Base-by-base conservation (phyloP, 2,113 vertebrate species). In the Ptilonorhynchus violaceus region DNA sequence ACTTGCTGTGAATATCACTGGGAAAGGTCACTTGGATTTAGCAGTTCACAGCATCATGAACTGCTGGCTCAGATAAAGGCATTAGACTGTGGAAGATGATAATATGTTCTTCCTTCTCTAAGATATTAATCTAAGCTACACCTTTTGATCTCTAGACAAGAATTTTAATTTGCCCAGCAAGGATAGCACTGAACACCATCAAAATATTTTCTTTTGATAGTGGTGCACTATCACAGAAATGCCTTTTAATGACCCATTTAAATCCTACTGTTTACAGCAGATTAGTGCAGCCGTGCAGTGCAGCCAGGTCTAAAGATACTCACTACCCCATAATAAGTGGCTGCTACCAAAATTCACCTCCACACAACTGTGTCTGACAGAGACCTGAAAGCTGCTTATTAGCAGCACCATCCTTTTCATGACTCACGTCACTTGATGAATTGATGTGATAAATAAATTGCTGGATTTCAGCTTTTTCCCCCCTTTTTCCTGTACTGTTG, bases 1-100 rank as follows among this genome's bases (percentile, higher is more conserved):
- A 56, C 87, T 95, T 95, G 94, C 95, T 96, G 96, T 96, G 96
- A 97, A 92, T 97, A 98, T 97, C 95, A 89, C 93, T 93, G 76
- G 88, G 85, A 98, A 97, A 98, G 96, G 97, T 98, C 95, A 97
- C 84, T 92, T 77, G 72, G 96, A 93, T 94, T 79, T 88, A 73
- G 92, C 82, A 85, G 95, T 95, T 97, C 96, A 77, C 85, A 90
- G 87, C 92, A 94, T 96, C 86, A 52, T 82, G 87, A 97, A 95
- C 94, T 92, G 88, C 95, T 95, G 91, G 74, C 96, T 97, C 90
- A 95, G 79, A 96, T 92, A 97, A 97, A 97, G 74, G 94, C 96
- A 97, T 90, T 84, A 79, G 88, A 74, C 90, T 97, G 90, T 96
- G 93, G 92, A 96, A 94, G 93, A 91, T 64, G 59, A 78, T 95